Base-by-base conservation (phyloP, 2,113 vertebrate genomes). In the Indicator indicator region DNA sequence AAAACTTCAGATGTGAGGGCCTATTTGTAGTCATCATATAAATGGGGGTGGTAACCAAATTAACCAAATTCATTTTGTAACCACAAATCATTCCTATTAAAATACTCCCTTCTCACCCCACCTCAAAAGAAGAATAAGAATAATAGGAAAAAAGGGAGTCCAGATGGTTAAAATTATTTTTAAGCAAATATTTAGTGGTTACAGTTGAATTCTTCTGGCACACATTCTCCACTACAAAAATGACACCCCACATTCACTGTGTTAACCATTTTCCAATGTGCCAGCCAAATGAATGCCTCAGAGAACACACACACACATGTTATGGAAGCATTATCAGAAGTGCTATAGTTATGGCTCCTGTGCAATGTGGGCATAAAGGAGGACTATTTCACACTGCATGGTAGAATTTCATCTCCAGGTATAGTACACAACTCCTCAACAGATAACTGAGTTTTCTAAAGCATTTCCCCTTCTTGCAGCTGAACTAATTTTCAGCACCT, bases 111-210 rank as follows among this genome's bases (percentile, higher is more conserved):
- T 95, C 83, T 69, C 92, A 94, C 95, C 94, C 95, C 93, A 95
- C 88, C 93, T 97, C 95, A 96, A 95, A 95, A 93, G 87, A 97
- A 97, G 95, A 95, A 93, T 94, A 96, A 90, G 94, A 93, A 95
- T 63, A 95, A 95, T 85, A 96, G 83, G 86, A 86, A 93, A 94
- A 94, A 96, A 95, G 84, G 80, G 96, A 97, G 93, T 97, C 97
- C 97, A 98, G 97, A 98, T 98, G 97, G 97, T 97, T 97, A 97
- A 98, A 98, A 98, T 98, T 98, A 98, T 97, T 97, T 97, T 98
- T 96, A 97, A 97, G 95, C 97, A 97, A 97, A 98, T 97, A 97
- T 97, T 97, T 97, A 97, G 94, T 97, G 98, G 98, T 97, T 97
- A 95, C 88, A 94, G 96, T 95, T 98, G 97, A 98, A 93, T 97